Evolutionary conservation across 2,113 vertebrate genomes (phyloP).

Genomic region (Phoenicopterus ruber): DNA sequence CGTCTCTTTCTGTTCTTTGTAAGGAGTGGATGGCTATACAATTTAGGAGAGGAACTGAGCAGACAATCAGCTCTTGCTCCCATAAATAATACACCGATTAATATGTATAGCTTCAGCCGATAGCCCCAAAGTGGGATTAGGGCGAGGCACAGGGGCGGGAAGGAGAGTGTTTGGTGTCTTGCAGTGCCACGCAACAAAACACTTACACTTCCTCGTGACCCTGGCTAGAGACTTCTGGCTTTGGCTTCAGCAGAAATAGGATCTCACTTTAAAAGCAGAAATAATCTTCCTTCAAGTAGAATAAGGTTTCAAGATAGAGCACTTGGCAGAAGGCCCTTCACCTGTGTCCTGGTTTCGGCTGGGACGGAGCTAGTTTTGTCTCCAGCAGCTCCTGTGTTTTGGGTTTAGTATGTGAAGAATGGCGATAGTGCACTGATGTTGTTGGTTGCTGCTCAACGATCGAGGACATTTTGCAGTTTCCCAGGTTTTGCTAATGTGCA

Average conservation of each 20-base stretch:
- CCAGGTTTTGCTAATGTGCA: too few relatives aligned
- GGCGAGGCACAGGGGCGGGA: neutral
- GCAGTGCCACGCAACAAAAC: accelerated
- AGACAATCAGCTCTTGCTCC: neutral
- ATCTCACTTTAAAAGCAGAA: neutral
- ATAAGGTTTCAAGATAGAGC: neutral
- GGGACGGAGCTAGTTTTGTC: too few relatives aligned
- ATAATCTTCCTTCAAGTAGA: neutral
- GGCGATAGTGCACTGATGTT: too few relatives aligned
- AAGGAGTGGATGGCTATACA: neutral
- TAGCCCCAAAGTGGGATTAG: neutral
- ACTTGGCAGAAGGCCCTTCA: neutral
- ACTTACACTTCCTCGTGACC: accelerated
- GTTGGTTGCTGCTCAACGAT: too few relatives aligned
- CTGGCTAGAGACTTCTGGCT: neutral
- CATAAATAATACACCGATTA: neutral
- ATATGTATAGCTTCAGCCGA: neutral
- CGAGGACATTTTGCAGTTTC: too few relatives aligned
- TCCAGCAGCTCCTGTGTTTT: too few relatives aligned
- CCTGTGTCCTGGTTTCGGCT: too few relatives aligned
- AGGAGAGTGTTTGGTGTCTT: neutral
- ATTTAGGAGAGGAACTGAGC: neutral
- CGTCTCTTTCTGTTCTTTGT: neutral
- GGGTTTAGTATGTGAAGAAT: too few relatives aligned
- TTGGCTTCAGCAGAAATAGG: neutral